These are phyloP conservation scores for Steatornis caripensis DNA, from an alignment of 2,113 vertebrate species.

Conservation along the genomic window DNA sequence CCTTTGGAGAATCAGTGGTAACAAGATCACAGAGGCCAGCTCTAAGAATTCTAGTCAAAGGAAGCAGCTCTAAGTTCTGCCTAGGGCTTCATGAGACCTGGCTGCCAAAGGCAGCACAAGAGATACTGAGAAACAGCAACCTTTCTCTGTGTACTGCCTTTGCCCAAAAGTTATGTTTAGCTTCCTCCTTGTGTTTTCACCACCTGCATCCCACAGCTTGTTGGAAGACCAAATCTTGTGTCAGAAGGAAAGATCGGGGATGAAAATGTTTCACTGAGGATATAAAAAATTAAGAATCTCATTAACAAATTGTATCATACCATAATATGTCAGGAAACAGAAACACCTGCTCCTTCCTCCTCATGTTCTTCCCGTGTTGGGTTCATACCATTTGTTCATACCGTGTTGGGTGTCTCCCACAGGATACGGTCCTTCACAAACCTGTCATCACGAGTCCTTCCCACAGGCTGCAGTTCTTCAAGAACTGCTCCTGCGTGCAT, in stretches of 20 bases:
- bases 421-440: background rate
- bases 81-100: background rate
- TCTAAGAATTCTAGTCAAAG: background rate
- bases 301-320: background rate
- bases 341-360: background rate
- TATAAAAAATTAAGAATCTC: background rate
- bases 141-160: background rate
- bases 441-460: background rate
- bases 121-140: background rate
- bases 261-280: background rate
- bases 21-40: background rate
- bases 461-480: background rate
- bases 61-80: background rate
- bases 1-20: background rate
- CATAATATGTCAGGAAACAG: background rate
- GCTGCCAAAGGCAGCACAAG: background rate
- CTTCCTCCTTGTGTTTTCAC: background rate
- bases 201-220: background rate
- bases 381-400: too few species aligned
- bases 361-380: background rate
- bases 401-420: accelerated
- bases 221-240: background rate
- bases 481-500: background rate
- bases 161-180: background rate
- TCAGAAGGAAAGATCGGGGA: background rate